A percentile compares a stretch with the other conserved stretches of the same genome.
phyloP scores from a whole-genome alignment of 2,888 invertebrate genomes.

The Petrolisthes manimaculis region DNA sequence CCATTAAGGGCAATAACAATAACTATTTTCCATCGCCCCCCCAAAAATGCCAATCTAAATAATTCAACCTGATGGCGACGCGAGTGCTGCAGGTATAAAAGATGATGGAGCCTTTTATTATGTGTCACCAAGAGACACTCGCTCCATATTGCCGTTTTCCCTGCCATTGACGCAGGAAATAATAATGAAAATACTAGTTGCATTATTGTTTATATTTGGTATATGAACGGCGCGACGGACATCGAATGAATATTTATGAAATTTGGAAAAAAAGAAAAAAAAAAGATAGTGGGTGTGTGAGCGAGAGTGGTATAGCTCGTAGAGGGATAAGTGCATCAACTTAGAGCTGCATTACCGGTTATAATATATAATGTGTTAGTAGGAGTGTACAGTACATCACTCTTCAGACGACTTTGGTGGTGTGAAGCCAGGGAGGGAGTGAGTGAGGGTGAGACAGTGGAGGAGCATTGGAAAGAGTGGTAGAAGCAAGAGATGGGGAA shows the following conservation, averaged over 20 bases:
- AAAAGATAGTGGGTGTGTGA: no score
- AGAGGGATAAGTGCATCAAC: no score
- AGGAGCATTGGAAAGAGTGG: no score
- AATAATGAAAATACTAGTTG: neutral
- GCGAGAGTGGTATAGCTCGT: no score
- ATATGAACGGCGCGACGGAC: neutral
- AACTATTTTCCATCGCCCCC: conserved; percentile 33
- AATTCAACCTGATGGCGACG: conserved; percentile 1
- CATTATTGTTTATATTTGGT: neutral
- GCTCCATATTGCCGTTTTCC: conserved; percentile 1
- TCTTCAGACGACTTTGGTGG: no score
- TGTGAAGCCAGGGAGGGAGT: no score
- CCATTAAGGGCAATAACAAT: conserved; percentile 33
- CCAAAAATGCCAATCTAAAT: neutral
- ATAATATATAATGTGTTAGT: no score
- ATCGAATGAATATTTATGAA: neutral
- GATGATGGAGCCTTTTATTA: conserved; percentile 13
- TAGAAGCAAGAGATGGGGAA: no score
- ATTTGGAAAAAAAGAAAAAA: neutral
- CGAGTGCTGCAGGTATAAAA: neutral
- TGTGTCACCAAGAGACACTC: conserved; percentile 5
- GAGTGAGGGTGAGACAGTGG: no score
- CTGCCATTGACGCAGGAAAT: neutral
- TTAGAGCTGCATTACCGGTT: no score
- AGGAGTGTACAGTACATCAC: no score